phyloP scores from a whole-genome alignment of 2,113 vertebrate species.

The Sylvia atricapilla region DNA sequence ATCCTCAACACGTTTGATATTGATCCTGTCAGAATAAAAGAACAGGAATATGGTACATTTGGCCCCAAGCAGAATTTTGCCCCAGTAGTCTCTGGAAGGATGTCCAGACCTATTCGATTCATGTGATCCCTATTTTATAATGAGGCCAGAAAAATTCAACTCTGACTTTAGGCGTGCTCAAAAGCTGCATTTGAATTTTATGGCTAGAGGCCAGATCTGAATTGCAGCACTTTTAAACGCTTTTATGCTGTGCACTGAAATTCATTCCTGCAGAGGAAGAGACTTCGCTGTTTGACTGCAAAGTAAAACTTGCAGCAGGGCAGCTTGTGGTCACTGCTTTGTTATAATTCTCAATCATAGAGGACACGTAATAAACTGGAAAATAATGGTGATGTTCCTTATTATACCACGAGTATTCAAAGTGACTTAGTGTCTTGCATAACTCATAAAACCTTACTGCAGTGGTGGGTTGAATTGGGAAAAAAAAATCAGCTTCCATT shows the following conservation, averaged over 20 bases:
- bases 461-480: neutral
- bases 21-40: neutral
- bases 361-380: neutral
- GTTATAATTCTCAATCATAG: neutral
- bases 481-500: neutral
- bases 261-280: neutral
- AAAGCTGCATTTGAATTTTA: slow-evolving; percentile 10
- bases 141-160: neutral
- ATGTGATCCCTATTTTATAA: neutral
- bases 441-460: neutral
- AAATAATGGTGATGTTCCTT: neutral
- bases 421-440: neutral
- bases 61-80: neutral
- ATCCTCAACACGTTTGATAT: neutral
- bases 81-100: neutral
- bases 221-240: neutral
- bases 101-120: neutral
- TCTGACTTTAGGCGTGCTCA: neutral
- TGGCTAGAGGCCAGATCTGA: slow-evolving; percentile 7
- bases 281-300: neutral
- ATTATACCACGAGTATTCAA: neutral
- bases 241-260: neutral
- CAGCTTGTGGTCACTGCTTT: neutral
- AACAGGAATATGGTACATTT: neutral
- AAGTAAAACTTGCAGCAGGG: neutral